Base-by-base conservation (phyloP, 2,888 invertebrate genomes). In the Ligdia adustata region DNA sequence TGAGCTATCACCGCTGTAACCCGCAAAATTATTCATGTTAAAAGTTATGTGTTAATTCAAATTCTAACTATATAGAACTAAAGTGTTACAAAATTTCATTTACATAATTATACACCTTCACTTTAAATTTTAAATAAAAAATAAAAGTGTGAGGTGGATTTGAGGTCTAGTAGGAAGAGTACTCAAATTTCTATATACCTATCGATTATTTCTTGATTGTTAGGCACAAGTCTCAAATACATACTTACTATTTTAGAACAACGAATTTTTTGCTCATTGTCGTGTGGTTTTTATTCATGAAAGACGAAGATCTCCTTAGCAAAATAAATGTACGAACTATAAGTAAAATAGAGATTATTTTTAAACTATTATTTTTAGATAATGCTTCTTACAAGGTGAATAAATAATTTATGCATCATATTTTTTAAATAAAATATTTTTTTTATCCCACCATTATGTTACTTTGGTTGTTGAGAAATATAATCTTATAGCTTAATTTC, bases 201-300 rank as follows among this genome's bases (percentile, higher is more conserved):
- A n/a, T n/a, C n/a, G n/a, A n/a, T n/a, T n/a, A n/a, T n/a, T n/a
- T n/a, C n/a, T n/a, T n/a, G n/a, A n/a, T n/a, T n/a, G n/a, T n/a
- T n/a, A n/a, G n/a, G n/a, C n/a, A n/a, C n/a, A n/a, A n/a, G n/a
- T n/a, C n/a, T n/a, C n/a, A n/a, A n/a, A n/a, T n/a, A n/a, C n/a
- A n/a, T n/a, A n/a, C n/a, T n/a, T 9, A 9, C 20, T 22, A 39
- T 24, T 13, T 32, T 16, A 7, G 28, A 44, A 49, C 57, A 57
- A 49, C 52, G 54, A 57, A 41, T 26, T 9, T 26, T 47, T 56
- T 44, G 54, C 54, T 50, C 54, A 52, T 40, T 42, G 27, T 20
- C 9, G 7, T 49, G 45, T 49, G 40, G 43, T 44, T 46, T 45
- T 38, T 14, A 9, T 32, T 27, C 2, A 32, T 20, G 9, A 24